phyloP scores from a whole-genome alignment of 2,797 vertebrate genomes.

The Onychomys torridus region DNA sequence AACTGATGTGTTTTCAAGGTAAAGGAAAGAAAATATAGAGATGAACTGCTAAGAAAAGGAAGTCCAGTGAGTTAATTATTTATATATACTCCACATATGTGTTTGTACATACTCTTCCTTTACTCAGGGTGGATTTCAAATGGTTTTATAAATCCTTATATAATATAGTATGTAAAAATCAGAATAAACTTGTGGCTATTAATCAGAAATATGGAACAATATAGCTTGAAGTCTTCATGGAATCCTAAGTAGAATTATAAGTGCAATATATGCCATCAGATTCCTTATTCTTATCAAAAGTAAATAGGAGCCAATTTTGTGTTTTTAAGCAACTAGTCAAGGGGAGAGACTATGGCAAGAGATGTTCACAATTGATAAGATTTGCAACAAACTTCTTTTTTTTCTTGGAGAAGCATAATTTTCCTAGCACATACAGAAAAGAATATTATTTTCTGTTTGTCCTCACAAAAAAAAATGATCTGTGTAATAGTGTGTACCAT shows the following conservation, averaged over 20 bases:
- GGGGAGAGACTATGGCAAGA: neutral
- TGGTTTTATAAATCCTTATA: slow-evolving; percentile 8
- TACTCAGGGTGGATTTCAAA: neutral
- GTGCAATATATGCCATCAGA: neutral
- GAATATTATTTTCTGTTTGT: neutral
- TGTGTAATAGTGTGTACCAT: neutral
- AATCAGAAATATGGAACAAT: slow-evolving; percentile 27
- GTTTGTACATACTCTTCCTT: neutral
- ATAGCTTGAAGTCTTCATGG: neutral
- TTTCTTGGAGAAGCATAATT: neutral
- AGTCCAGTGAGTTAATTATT: neutral
- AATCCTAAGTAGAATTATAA: neutral
- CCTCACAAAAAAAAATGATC: neutral
- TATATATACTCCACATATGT: neutral
- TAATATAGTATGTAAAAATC: neutral
- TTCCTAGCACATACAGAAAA: neutral
- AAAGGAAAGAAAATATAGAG: neutral
- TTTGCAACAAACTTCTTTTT: slow-evolving; percentile 12
- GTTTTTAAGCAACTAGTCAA: neutral
- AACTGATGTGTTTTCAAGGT: neutral
- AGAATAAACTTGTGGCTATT: slow-evolving; percentile 3
- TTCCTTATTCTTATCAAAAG: neutral
- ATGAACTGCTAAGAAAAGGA: neutral
- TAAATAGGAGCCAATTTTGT: neutral
- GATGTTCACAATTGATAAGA: slow-evolving; percentile 17